phyloP scores from a whole-genome alignment of 2,113 vertebrate genomes.

The Lophochroa leadbeateri region DNA sequence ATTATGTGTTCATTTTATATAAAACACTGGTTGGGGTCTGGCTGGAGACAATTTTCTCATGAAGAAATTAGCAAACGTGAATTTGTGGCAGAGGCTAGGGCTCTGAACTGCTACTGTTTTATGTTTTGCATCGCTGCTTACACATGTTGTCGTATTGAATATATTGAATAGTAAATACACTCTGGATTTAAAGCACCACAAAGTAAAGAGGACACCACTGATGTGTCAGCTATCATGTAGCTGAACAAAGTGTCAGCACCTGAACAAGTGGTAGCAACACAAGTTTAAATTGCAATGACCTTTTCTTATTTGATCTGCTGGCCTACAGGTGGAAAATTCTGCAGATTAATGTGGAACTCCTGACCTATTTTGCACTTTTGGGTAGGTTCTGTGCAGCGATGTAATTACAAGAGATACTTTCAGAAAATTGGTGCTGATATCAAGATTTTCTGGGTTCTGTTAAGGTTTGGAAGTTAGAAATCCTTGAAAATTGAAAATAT shows the following conservation, averaged over 20 bases:
- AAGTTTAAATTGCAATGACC: neutral
- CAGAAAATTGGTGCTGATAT: neutral
- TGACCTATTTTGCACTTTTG: neutral
- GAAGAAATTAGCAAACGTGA: neutral
- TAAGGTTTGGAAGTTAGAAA: neutral
- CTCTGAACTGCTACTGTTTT: neutral
- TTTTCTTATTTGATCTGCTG: slow-evolving; percentile 36
- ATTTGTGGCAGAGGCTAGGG: neutral
- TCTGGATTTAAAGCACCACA: neutral
- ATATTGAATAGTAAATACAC: neutral
- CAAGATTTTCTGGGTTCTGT: neutral
- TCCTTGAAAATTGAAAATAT: neutral
- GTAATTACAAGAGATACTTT: neutral
- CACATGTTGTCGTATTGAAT: neutral
- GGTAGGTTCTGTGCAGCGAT: neutral
- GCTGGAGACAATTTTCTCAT: neutral
- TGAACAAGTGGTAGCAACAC: neutral
- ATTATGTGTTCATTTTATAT: neutral
- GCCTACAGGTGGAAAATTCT: neutral
- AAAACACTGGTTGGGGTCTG: neutral
- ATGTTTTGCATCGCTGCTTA: neutral
- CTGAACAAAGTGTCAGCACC: neutral
- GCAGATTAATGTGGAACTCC: neutral
- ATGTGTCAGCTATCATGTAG: neutral
- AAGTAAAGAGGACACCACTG: neutral